These are phyloP conservation scores for Myrmecobius fasciatus DNA, from an alignment of 2,113 vertebrate species.

Conservation along the genomic window DNA sequence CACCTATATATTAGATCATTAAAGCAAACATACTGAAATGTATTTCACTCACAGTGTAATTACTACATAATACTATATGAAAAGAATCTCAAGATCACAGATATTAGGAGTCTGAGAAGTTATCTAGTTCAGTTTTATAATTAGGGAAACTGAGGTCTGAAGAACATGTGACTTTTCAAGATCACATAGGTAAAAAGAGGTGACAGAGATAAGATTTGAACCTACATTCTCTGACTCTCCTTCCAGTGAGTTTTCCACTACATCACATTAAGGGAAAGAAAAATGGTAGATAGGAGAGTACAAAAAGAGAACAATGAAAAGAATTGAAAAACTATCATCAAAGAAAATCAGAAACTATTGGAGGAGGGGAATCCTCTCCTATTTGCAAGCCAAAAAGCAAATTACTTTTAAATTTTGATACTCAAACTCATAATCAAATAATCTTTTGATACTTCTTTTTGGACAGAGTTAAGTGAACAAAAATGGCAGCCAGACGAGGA, in stretches of 20 bases:
- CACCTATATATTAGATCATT: neutral
- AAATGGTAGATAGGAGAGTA: neutral
- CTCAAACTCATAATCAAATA: neutral
- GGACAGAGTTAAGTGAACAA: neutral
- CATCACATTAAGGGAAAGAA: neutral
- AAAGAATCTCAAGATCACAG: neutral
- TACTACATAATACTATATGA: neutral
- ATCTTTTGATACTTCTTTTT: neutral
- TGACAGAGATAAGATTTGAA: neutral
- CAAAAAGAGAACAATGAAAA: neutral
- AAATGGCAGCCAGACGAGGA: constrained; percentile 36
- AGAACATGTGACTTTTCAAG: neutral
- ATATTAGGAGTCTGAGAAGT: neutral
- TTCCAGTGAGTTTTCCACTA: neutral
- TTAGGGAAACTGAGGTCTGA: neutral
- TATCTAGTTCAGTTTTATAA: neutral
- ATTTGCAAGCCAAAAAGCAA: neutral
- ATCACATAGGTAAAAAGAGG: neutral
- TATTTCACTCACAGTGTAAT: neutral
- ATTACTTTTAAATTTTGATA: neutral
- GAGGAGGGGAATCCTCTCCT: neutral
- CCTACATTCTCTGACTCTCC: neutral
- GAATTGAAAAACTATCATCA: neutral
- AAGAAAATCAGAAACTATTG: neutral
- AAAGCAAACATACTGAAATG: neutral